These are phyloP conservation scores for Dione vanillae DNA, from an alignment of 2,888 invertebrate genomes.

Conservation along the genomic window DNA sequence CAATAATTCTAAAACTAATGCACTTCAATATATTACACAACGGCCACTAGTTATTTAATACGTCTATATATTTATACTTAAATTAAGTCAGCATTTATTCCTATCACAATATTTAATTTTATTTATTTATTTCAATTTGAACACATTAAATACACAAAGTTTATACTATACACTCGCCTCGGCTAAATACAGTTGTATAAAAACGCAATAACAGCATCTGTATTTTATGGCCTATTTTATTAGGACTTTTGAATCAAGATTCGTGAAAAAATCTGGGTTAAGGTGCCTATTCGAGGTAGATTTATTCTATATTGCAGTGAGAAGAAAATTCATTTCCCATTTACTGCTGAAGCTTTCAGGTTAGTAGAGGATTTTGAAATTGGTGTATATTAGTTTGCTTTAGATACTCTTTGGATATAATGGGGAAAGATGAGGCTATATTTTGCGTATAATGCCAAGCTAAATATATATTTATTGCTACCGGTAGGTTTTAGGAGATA, in stretches of 20 bases:
- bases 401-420: constrained; percentile 18
- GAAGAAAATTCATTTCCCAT: constrained; percentile 43
- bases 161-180: too few species aligned
- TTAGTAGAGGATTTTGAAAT: constrained; percentile 30
- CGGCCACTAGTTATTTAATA: constrained; percentile 10
- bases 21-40: constrained; percentile 13
- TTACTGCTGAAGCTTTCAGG: constrained; percentile 35
- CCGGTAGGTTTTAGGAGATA: not conserved
- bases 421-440: constrained; percentile 8
- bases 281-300: constrained; percentile 38
- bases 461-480: constrained; percentile 7
- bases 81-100: too few species aligned
- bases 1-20: constrained; percentile 25
- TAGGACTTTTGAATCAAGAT: constrained; percentile 25
- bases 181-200: not conserved
- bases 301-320: constrained; percentile 40
- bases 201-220: constrained; percentile 29
- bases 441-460: constrained; percentile 2
- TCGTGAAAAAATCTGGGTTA: constrained; percentile 39
- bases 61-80: too few species aligned
- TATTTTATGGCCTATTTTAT: constrained; percentile 32
- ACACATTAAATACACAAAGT: too few species aligned
- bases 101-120: too few species aligned
- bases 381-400: constrained; percentile 25
- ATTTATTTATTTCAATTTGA: too few species aligned